phyloP scores from a whole-genome alignment of 2,113 vertebrate genomes.

The Regulus satrapa region DNA sequence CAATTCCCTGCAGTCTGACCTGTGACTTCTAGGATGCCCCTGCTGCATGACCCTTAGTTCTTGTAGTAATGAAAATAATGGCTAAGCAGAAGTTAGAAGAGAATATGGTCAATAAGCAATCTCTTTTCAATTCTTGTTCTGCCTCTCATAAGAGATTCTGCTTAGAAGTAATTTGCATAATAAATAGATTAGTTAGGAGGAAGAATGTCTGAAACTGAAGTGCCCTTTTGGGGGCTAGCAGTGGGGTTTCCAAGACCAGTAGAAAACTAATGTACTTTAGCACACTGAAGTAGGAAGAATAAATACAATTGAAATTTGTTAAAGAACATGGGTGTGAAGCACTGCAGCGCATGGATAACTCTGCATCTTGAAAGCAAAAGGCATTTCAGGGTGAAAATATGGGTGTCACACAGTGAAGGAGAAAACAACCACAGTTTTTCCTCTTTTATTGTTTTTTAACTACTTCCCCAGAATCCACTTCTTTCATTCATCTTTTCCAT shows the following conservation, averaged over 20 bases:
- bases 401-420: background rate
- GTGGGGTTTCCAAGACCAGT: background rate
- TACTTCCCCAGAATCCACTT: background rate
- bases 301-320: background rate
- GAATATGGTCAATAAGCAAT: background rate
- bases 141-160: background rate
- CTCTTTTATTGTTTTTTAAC: background rate
- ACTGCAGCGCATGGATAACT: background rate
- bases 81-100: background rate
- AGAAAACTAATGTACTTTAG: background rate
- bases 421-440: background rate
- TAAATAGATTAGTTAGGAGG: background rate
- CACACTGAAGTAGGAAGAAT: background rate
- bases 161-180: background rate
- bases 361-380: background rate
- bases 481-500: background rate
- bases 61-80: background rate
- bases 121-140: background rate
- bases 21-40: background rate
- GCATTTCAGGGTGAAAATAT: background rate
- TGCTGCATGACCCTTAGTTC: background rate
- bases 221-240: accelerated
- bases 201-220: background rate
- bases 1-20: background rate
- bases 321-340: background rate